phyloP scores from a whole-genome alignment of 2,113 vertebrate species.

The Phalacrocorax brasilianus region DNA sequence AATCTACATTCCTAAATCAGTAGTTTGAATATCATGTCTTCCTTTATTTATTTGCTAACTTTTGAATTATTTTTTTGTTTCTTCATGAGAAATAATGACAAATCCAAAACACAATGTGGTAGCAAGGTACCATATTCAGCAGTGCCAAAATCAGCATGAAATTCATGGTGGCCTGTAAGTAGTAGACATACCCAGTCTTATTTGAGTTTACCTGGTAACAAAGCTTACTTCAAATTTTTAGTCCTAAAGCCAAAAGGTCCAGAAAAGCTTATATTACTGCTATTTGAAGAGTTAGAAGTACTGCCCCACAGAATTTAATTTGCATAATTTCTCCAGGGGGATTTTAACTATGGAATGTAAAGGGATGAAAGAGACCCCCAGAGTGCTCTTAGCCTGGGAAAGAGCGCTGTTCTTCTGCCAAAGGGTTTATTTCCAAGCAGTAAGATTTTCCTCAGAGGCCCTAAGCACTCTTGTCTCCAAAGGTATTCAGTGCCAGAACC shows the following conservation, averaged over 20 bases:
- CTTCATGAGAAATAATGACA: background rate
- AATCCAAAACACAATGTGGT: background rate
- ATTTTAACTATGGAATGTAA: background rate
- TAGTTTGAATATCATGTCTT: background rate
- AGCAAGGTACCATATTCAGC: background rate
- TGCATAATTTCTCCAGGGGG: background rate
- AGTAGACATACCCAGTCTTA: background rate
- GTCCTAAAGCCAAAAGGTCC: background rate
- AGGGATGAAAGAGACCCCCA: background rate
- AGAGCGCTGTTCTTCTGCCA: background rate
- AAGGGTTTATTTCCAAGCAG: background rate
- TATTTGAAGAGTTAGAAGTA: constrained; percentile 4
- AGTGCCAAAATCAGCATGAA: background rate
- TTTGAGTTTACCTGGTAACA: background rate
- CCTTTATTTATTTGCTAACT: background rate
- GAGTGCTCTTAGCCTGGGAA: background rate
- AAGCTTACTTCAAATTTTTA: background rate
- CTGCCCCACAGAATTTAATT: background rate
- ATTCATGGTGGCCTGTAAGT: background rate
- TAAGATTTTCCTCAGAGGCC: background rate
- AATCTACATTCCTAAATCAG: background rate
- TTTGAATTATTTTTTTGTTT: background rate
- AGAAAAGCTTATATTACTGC: background rate
- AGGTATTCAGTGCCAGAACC: background rate
- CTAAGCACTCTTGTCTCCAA: background rate